Evolutionary conservation across 2,888 invertebrate genomes (phyloP), one percentile per base, ranked within the genome.

Genomic region (Clitarchus hookeri): DNA sequence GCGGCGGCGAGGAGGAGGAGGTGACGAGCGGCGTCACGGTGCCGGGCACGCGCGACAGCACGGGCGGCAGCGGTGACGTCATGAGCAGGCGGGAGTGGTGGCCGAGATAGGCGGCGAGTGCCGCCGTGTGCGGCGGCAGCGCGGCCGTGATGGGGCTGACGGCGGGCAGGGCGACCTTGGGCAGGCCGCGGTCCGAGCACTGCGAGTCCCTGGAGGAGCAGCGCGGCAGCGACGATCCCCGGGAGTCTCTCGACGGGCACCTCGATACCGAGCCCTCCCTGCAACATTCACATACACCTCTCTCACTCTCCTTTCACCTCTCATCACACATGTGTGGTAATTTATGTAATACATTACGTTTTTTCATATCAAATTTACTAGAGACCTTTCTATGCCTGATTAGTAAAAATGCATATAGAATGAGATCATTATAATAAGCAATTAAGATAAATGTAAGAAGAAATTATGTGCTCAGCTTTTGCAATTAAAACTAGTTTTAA

Each of bases 201-300:
- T 95, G 93, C n/a, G 96, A 95, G 91, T 96, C 96, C 90, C 95
- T 94, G 86, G 96, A 95, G 87, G 96, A 96, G 91, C 96, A 96
- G 88, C 96, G 94, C 88, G 94, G 95, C 84, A 93, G 92, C 88
- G 95, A 95, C 86, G 93, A 93, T 89, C 93, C 94, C 89, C 93
- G 92, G 87, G 97, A 97, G 91, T 96, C 96, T 90, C 96, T 94
- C 86, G 96, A 97, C 89, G 96, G 95, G 92, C 96, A 96, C 90
- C 96, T 94, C 88, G 96, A 96, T 92, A 96, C 96, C 90, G 92
- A 91, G 90, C 93, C 92, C 92, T 96, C 84, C 65, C 65, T 65
- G 65, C 65, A 65, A 65, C 65, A 65, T n/a, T n/a, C 65, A n/a
- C 65, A 65, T 19, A 12, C 65, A 65, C 12, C 8, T 65, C 65